phyloP scores from a whole-genome alignment of 2,797 vertebrate genomes.

The Poeciliopsis presidionis region DNA sequence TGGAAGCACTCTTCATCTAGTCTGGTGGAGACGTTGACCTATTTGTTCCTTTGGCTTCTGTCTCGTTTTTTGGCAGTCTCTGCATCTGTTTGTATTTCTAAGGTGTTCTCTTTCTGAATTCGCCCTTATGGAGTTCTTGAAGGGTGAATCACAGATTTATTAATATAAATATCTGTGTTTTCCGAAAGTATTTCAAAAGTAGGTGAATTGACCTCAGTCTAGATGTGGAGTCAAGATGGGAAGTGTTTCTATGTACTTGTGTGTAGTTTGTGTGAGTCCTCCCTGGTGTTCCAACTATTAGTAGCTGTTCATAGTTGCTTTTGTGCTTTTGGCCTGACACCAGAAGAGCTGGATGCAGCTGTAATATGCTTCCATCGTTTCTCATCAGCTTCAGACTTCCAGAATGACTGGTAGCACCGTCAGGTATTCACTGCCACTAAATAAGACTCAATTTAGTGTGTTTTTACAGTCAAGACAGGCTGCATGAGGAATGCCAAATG shows the following conservation, averaged over 20 bases:
- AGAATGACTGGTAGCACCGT: background rate
- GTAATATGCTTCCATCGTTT: background rate
- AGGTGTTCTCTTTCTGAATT: too few relatives aligned
- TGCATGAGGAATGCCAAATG: constrained; percentile 17
- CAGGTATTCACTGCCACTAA: constrained; percentile 39
- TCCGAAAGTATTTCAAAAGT: background rate
- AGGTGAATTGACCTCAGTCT: background rate
- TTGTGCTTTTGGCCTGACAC: background rate
- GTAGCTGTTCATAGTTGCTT: background rate
- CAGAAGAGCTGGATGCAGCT: background rate
- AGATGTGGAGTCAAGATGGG: background rate
- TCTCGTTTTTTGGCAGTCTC: too few relatives aligned
- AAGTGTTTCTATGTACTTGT: background rate
- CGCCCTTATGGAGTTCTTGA: too few relatives aligned
- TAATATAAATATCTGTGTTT: background rate
- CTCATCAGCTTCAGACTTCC: constrained; percentile 46
- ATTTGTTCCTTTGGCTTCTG: too few relatives aligned
- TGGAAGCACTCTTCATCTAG: too few relatives aligned
- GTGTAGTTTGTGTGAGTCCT: background rate
- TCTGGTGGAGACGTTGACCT: too few relatives aligned
- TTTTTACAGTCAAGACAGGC: constrained; percentile 42
- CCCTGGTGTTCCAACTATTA: background rate
- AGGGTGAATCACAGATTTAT: too few relatives aligned
- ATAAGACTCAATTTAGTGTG: constrained; percentile 47
- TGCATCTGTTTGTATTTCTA: too few relatives aligned